phyloP scores from a whole-genome alignment of 2,888 invertebrate species.

The Macropis europaea region DNA sequence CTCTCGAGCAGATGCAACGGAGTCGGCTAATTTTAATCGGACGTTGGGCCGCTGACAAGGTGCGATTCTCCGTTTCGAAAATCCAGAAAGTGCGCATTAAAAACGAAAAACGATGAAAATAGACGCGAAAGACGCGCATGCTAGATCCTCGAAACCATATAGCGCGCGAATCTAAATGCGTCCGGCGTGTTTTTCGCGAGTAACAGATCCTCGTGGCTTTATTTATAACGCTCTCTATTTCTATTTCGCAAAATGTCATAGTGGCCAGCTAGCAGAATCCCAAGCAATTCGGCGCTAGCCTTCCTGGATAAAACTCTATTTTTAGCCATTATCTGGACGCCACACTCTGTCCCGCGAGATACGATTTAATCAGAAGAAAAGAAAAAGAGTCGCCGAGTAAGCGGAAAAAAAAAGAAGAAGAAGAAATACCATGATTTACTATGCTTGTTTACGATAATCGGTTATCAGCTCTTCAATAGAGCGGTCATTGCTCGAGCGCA shows the following conservation, averaged over 20 bases:
- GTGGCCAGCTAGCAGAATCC: background rate
- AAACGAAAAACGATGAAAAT: constrained; percentile 20
- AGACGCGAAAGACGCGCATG: background rate
- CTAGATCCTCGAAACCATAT: background rate
- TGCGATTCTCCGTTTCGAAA: too few relatives aligned
- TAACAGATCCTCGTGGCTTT: constrained; percentile 42
- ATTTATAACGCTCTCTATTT: constrained; percentile 61
- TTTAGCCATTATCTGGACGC: constrained; percentile 35
- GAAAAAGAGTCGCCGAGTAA: too few relatives aligned
- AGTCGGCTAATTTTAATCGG: too few relatives aligned
- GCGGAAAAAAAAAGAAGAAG: background rate
- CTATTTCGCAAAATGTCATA: constrained; percentile 39
- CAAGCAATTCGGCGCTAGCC: constrained; percentile 41
- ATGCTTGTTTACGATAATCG: constrained; percentile 9
- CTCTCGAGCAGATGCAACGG: too few relatives aligned
- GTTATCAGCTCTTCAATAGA: constrained; percentile 7
- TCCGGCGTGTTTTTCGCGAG: constrained; percentile 39
- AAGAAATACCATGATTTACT: constrained; percentile 2
- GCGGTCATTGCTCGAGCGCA: background rate
- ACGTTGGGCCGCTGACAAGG: too few relatives aligned
- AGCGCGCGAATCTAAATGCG: constrained; percentile 17
- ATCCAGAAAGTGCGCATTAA: background rate
- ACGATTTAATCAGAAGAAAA: constrained; percentile 8
- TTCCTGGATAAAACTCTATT: constrained; percentile 55
- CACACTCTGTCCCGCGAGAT: background rate